Evolutionary conservation across 2,797 vertebrate genomes (phyloP), one percentile per base, ranked within the genome.

Genomic region (Amphiprion clarkii): DNA sequence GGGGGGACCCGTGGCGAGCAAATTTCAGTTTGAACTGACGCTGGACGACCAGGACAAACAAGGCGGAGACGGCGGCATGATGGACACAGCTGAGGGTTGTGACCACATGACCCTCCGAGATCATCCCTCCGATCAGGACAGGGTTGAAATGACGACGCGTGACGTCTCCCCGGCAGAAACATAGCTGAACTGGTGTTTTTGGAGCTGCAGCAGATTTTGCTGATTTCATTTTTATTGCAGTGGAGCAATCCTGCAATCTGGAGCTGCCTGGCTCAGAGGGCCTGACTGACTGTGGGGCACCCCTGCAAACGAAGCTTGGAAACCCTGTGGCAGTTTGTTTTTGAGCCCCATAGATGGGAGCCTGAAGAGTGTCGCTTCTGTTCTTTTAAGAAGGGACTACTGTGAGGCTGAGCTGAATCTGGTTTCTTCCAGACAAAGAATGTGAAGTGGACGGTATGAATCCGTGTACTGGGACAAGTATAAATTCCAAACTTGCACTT

Each of bases 1-100:
- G 54, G 95, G 92, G 16, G 90, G 85, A 19, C 88, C 95, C 19
- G 94, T 90, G 59, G 93, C 92, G n/a, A 96, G 95, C 80, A 99
- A 97, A 88, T 99, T 99, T 89, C 96, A 97, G 27, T 99, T 99
- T 8, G 98, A 99, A 84, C 93, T 98, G 79, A 97, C 96, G 0
- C 91, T 97, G 62, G 97, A 97, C 44, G 96, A 87, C 23, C 85
- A 91, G 75, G 82, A 84, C 7, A 48, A 52, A 27, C 58, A 95
- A 81, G 93, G 95, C 46, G 89, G 70, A 33, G 95, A 96, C 31
- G 93, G 91, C 78, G 90, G 95, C 0, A 79, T 88, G 36, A 95
- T 95, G 33, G 95, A 96, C 77, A 76, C 66, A 11, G 76, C 82
- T 19, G 82, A 91, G 1, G 81, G 65, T 84, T 95, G 95, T 66